phyloP scores from a whole-genome alignment of 1,140 invertebrate species.

The Belonocnema kinseyi region DNA sequence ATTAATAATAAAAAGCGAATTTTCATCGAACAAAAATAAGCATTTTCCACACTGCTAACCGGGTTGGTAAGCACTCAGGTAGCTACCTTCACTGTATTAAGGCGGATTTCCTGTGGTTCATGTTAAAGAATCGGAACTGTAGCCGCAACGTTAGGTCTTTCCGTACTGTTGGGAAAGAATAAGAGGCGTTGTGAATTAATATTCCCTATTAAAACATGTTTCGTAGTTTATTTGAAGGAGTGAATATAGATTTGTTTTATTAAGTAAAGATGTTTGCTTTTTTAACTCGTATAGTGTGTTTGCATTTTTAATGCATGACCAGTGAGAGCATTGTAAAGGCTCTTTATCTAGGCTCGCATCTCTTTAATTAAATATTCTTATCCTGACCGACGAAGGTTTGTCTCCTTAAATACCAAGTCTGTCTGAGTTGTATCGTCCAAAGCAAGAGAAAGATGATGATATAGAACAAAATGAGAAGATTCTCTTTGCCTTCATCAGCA shows the following conservation, averaged over 20 bases:
- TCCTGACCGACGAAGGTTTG: slow-evolving; percentile 9
- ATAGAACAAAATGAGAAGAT: neutral
- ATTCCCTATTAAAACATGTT: slow-evolving; percentile 21
- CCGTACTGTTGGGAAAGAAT: slow-evolving; percentile 85
- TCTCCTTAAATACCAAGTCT: neutral
- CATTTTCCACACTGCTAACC: slow-evolving; percentile 23
- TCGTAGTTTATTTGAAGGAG: neutral
- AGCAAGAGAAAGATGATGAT: slow-evolving; percentile 16
- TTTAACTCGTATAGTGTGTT: neutral
- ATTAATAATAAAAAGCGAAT: slow-evolving; percentile 24
- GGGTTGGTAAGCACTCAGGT: slow-evolving; percentile 41
- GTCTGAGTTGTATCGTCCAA: slow-evolving; percentile 7
- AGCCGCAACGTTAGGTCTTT: slow-evolving; percentile 94
- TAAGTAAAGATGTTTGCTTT: neutral
- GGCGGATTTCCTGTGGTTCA: slow-evolving; percentile 89
- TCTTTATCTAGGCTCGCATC: neutral
- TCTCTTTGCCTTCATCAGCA: neutral
- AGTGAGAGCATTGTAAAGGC: neutral
- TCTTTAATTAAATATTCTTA: neutral
- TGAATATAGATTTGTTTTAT: neutral
- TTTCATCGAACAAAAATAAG: slow-evolving; percentile 29
- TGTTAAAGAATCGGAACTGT: slow-evolving; percentile 95
- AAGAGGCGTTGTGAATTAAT: slow-evolving; percentile 51
- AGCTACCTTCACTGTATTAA: slow-evolving; percentile 85
- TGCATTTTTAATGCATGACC: neutral